Conservation (phyloP, 2,113 vertebrate genomes). For the Forbesichthys papilliferus region DNA sequence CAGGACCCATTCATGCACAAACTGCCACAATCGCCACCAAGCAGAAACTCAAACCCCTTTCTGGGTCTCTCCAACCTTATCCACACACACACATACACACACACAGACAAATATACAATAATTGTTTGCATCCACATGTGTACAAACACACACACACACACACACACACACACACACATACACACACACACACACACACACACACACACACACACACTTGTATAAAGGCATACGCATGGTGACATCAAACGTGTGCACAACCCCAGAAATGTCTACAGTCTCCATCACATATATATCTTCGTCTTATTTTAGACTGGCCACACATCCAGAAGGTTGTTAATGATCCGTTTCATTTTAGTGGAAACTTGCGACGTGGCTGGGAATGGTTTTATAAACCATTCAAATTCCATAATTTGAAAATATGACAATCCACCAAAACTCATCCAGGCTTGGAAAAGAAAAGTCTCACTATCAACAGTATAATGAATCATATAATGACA, state of each 20-base stretch:
- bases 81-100: neutral
- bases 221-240: neutral
- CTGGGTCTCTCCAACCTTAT: slow-evolving; percentile 33
- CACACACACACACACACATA: neutral
- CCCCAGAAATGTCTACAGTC: neutral
- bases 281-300: neutral
- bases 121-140: neutral
- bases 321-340: slow-evolving; percentile 9
- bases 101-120: slow-evolving; percentile 31
- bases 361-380: neutral
- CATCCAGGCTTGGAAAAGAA: neutral
- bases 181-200: neutral
- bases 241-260: neutral
- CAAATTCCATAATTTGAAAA: neutral
- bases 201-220: neutral
- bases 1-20: slow-evolving; percentile 58
- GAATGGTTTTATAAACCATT: slow-evolving; percentile 7
- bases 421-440: slow-evolving; percentile 15
- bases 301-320: slow-evolving; percentile 19
- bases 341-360: slow-evolving; percentile 13
- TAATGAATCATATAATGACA: no score
- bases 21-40: slow-evolving; percentile 52
- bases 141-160: slow-evolving; percentile 24
- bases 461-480: neutral
- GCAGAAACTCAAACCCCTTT: slow-evolving; percentile 62